These are phyloP conservation scores for cattle (Bos taurus) DNA, from an alignment of 2,113 vertebrate species.

Conservation along the genomic window DNA sequence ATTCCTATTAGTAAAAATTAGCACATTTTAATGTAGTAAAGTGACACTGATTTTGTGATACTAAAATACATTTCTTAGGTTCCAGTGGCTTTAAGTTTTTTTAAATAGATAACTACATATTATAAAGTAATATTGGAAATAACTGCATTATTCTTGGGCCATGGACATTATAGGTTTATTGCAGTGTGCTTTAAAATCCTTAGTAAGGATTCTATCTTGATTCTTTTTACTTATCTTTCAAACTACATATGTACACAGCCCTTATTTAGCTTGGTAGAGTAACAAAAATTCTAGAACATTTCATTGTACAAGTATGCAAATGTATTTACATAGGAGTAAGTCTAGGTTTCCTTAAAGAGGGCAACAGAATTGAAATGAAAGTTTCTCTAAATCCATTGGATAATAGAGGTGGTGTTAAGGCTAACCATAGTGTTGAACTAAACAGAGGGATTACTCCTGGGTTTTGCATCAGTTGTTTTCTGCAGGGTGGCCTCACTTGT, in stretches of 20 bases:
- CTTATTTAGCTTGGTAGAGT: conserved; percentile 78
- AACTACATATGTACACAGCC: conserved; percentile 70
- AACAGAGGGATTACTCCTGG: conserved; percentile 96
- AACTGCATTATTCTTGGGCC: background rate
- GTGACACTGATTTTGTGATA: conserved; percentile 17
- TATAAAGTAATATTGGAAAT: conserved; percentile 27
- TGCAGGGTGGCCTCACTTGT: conserved; percentile 99
- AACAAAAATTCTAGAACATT: conserved; percentile 83
- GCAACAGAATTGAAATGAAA: conserved; percentile 92
- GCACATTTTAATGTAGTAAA: background rate
- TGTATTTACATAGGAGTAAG: conserved; percentile 90
- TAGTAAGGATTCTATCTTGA: conserved; percentile 46
- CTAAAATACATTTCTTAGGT: background rate
- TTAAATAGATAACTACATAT: background rate
- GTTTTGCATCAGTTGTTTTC: conserved; percentile 99
- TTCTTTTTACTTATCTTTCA: conserved; percentile 75
- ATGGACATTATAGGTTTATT: conserved; percentile 12
- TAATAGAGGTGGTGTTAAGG: conserved; percentile 99
- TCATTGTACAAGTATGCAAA: conserved; percentile 88
- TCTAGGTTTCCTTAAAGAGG: conserved; percentile 84
- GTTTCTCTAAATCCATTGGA: conserved; percentile 98
- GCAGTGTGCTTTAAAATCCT: conserved; percentile 48
- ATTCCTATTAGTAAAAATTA: background rate
- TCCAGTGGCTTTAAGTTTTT: background rate
- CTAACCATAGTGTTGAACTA: conserved; percentile 96